Evolutionary conservation across 2,797 vertebrate species (phyloP).

Genomic region (Hoplostethus mediterraneus): DNA sequence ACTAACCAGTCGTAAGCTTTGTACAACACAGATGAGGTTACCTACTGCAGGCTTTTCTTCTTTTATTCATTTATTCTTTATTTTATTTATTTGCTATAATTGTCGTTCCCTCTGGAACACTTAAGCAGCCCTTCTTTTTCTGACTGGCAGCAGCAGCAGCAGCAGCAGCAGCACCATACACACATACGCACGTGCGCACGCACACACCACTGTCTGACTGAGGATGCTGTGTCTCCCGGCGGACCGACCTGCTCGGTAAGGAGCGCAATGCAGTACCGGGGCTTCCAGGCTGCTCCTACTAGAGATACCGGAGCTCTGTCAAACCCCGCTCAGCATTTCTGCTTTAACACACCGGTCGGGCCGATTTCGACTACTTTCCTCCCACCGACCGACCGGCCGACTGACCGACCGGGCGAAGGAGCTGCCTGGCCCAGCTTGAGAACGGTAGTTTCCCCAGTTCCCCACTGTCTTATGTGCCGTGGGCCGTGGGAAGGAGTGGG

Average conservation of each 20-base stretch:
- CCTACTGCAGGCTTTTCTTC: too few relatives aligned
- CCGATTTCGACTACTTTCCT: conserved; percentile 16
- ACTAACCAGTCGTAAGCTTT: too few relatives aligned
- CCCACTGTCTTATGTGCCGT: conserved; percentile 7
- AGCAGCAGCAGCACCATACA: background rate
- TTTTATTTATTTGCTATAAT: background rate
- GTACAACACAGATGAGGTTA: background rate
- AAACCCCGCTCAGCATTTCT: conserved; percentile 51
- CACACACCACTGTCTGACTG: conserved; percentile 21
- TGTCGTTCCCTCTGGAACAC: conserved; percentile 3
- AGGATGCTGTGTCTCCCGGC: conserved; percentile 51
- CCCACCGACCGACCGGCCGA: conserved; percentile 29
- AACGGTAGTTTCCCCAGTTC: conserved; percentile 26
- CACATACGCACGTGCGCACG: conserved; percentile 7
- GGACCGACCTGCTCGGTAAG: conserved; percentile 69
- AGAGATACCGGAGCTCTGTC: conserved; percentile 24
- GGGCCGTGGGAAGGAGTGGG: background rate
- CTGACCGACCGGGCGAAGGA: background rate
- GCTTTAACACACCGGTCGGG: conserved; percentile 42
- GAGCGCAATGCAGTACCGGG: conserved; percentile 81
- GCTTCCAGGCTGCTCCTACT: conserved; percentile 52
- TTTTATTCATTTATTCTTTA: background rate
- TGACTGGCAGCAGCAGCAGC: conserved; percentile 13
- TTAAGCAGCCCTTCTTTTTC: conserved; percentile 16
- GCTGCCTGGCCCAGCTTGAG: conserved; percentile 22